A percentile compares a stretch with the other conserved stretches of the same genome.
Conservation (phyloP, 2,888 invertebrate species). For the Hyalella azteca region DNA sequence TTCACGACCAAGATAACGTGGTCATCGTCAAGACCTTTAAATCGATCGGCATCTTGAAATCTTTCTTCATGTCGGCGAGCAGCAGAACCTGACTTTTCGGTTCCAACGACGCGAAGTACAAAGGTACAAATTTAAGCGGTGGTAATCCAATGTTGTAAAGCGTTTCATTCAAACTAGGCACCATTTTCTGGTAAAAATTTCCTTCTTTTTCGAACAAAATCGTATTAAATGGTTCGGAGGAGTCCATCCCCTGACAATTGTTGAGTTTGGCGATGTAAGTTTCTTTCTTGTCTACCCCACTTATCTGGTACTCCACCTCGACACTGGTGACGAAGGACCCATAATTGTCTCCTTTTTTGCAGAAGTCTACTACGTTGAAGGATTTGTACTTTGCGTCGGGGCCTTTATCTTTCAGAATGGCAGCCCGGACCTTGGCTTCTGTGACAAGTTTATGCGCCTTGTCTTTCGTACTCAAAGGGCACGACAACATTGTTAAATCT, state of each 20-base stretch:
- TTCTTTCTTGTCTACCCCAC: slow-evolving; percentile 1
- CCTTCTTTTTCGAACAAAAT: slow-evolving; percentile 40
- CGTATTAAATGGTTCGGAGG: background rate
- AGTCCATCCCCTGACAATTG: background rate
- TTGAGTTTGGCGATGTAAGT: slow-evolving; percentile 44
- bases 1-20: slow-evolving; percentile 44
- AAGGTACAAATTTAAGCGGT: slow-evolving; percentile 31
- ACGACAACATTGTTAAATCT: background rate
- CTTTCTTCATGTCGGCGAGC: slow-evolving; percentile 37
- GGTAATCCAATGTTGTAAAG: slow-evolving; percentile 17
- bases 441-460: slow-evolving; percentile 41
- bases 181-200: slow-evolving; percentile 32
- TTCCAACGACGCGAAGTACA: background rate
- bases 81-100: slow-evolving; percentile 31
- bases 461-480: background rate
- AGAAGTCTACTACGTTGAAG: slow-evolving; percentile 43
- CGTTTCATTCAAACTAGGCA: slow-evolving; percentile 38
- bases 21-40: slow-evolving; percentile 46
- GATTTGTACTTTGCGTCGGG: slow-evolving; percentile 25
- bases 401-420: slow-evolving; percentile 43
- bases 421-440: slow-evolving; percentile 31
- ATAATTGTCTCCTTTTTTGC: slow-evolving; percentile 48
- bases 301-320: slow-evolving; percentile 11
- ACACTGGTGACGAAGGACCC: slow-evolving; percentile 46
- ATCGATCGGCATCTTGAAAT: slow-evolving; percentile 50